Evolutionary conservation across 2,888 invertebrate genomes (phyloP), one percentile per base, ranked within the genome.

Genomic region (Mimachlamys varia): DNA sequence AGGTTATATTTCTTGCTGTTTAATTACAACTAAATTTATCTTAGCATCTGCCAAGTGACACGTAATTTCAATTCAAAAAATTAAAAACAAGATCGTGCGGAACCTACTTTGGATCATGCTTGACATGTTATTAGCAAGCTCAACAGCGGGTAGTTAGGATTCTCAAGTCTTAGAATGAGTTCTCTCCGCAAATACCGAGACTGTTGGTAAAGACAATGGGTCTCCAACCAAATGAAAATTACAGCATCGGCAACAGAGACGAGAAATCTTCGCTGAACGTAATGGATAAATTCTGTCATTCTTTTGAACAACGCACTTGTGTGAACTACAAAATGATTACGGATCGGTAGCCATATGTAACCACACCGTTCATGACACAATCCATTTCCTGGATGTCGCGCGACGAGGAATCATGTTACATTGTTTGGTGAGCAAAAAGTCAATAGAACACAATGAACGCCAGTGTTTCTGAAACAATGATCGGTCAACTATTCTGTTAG

Each of bases 311-410:
- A 90, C 90, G 58, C 88, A 89, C 88, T 58, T 53, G 90, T 76
- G 88, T 88, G 90, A 91, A 92, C 92, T 89, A 37, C 44, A 87
- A 89, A 91, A 62, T 38, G 58, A 91, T 92, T 89, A 53, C 90
- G 91, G 90, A 53, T 89, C 58, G 58, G 87, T 87, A 38, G 50
- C 38, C 88, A 91, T 90, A 88, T 91, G 90, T 62, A 91, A 91
- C 91, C 37, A 55, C 88, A 50, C 19, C 53, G 38, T 90, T 88
- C 90, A 90, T 92, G 92, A 92, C 92, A 92, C 89, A 92, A 92
- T 58, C 92, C 92, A 92, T 92, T 92, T 92, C 92, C 90, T 76
- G 33, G 50, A 50, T 62, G 33, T n/a, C 44, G 89, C 27, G 88
- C 89, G 49, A 90, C 55, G 33, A 22, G n/a, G 90, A 90, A 88